Percentiles rank a stretch among this genome's conserved stretches.
Evolutionary conservation across 2,888 invertebrate genomes (phyloP).

Genomic region (Fragum whitleyi): DNA sequence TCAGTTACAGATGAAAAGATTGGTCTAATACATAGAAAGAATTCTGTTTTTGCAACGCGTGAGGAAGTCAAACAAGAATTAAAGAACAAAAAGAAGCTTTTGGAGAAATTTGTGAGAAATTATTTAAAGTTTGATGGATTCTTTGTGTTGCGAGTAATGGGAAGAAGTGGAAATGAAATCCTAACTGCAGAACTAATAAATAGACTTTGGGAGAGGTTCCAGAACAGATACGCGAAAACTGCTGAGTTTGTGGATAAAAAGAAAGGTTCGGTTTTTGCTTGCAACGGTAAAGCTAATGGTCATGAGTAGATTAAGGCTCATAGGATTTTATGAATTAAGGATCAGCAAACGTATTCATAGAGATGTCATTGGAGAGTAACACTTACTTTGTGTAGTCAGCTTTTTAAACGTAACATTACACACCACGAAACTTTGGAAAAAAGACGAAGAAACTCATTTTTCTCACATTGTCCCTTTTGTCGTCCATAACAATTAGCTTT

Average conservation of each 20-base stretch:
- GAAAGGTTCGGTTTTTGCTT: not conserved
- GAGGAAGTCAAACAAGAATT: not conserved
- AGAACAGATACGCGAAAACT: not conserved
- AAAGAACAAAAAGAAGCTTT: not conserved
- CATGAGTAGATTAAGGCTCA: not conserved
- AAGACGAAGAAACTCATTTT: no score
- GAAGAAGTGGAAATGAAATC: slow-evolving; percentile 77
- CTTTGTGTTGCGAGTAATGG: slow-evolving; percentile 74
- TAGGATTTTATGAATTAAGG: not conserved
- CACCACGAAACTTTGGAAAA: no score
- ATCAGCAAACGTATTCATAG: no score
- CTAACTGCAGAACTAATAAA: slow-evolving; percentile 73
- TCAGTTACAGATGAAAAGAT: not conserved
- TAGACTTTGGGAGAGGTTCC: slow-evolving; percentile 58
- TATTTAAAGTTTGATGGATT: slow-evolving; percentile 78
- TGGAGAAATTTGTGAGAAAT: slow-evolving; percentile 70
- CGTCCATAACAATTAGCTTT: no score
- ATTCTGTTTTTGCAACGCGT: not conserved
- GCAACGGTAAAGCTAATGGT: not conserved
- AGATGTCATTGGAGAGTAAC: no score
- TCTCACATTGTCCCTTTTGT: no score
- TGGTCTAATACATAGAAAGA: not conserved
- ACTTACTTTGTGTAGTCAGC: no score
- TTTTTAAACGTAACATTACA: no score
- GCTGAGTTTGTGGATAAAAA: not conserved